Base-by-base conservation (phyloP, 1,140 invertebrate genomes). In the Oryctes rhinoceros region DNA sequence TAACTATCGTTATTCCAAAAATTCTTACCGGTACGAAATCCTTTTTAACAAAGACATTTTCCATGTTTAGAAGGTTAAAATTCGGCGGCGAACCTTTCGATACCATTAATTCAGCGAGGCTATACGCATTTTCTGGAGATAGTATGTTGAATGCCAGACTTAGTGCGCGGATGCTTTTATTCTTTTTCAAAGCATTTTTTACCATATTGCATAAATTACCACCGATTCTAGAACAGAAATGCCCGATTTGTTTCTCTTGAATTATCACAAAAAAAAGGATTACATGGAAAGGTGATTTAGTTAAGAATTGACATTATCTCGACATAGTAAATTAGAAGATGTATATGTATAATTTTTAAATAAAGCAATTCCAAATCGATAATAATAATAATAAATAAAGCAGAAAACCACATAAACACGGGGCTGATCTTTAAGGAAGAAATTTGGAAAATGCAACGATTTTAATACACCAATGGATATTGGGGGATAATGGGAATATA, bases 131-230 rank as follows among this genome's bases (percentile, higher is more conserved):
- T 62, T 62, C 53, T 7, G 53, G 53, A 6, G 53, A 10, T n/a
- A 62, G 5, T 62, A 62, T 62, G 13, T 62, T 62, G 53, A 62
- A 62, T 13, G 53, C 53, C 9, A 62, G 13, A 62, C 53, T 62
- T 62, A 62, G 13, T 4, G 53, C 53, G 20, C 53, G 53, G 0
- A 62, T 18, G 53, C 15, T 18, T 20, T 62, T 62, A 62, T 62
- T 62, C 53, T 62, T 62, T 15, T 62, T 62, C 53, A 62, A 62
- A n/a, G 53, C 4, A 62, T 62, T 62, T 20, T 62, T 62, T 62
- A 62, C 5, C 53, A 62, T 62, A 20, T 62, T 62, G 13, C 53
- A 62, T 20, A 13, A 10, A 62, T 13, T 13, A 7, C 53, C 53
- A 62, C 53, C 53, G 20, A 62, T 62, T 62, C 53, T 62, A 20